A percentile compares a stretch with the other conserved stretches of the same genome.
phyloP scores from a whole-genome alignment of 2,113 vertebrate species.

The Boleophthalmus pectinirostris region DNA sequence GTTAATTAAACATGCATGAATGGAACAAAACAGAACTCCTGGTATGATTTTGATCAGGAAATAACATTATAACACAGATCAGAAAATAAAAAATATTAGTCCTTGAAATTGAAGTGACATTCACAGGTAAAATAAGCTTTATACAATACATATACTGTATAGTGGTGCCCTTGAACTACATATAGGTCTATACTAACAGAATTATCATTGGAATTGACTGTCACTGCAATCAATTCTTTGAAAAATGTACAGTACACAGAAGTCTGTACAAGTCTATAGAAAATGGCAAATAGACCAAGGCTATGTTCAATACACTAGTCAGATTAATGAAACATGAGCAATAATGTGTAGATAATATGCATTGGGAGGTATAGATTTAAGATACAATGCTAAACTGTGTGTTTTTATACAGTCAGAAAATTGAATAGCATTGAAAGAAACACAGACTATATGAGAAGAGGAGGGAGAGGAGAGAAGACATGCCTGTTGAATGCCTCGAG shows the following conservation, averaged over 20 bases:
- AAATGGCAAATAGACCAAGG: not conserved
- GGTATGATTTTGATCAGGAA: no score
- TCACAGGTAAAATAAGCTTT: not conserved
- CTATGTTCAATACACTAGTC: not conserved
- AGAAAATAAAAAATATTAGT: no score
- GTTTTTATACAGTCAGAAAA: not conserved
- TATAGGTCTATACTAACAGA: not conserved
- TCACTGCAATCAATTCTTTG: not conserved
- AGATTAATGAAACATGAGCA: not conserved
- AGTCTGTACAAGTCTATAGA: not conserved
- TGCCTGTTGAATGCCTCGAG: constrained; percentile 76
- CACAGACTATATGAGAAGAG: constrained; percentile 25
- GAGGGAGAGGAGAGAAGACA: not conserved
- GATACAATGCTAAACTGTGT: not conserved
- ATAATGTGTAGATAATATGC: not conserved
- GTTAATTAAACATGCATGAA: no score
- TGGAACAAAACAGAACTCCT: no score
- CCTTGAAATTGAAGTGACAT: no score
- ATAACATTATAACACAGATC: no score
- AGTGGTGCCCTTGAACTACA: not conserved
- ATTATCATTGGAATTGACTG: not conserved
- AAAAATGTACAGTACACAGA: not conserved
- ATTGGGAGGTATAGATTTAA: not conserved
- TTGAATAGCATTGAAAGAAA: constrained; percentile 41
- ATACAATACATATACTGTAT: not conserved